Conservation (phyloP, 2,113 vertebrate species). For the Colistium nudipinnis region DNA sequence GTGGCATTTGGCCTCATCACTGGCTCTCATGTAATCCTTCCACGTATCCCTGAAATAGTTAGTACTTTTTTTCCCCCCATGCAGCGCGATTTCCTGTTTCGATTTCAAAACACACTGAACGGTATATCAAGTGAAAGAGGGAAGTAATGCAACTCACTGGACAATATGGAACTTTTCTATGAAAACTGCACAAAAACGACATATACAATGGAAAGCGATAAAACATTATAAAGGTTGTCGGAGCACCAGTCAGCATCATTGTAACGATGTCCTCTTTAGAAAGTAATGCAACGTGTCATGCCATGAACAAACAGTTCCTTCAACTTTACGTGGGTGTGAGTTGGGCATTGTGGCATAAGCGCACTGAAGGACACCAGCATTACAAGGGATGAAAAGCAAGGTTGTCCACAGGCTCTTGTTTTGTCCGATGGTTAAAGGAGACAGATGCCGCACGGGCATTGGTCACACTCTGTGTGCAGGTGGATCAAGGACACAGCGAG, state of each 20-base stretch:
- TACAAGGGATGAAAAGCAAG: slow-evolving; percentile 71
- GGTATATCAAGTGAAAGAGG: neutral
- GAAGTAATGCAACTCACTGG: neutral
- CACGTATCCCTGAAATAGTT: too few species aligned
- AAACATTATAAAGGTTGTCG: neutral
- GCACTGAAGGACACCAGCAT: slow-evolving; percentile 71
- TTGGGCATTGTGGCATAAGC: slow-evolving; percentile 42
- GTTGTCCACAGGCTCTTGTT: slow-evolving; percentile 53
- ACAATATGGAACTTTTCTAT: neutral
- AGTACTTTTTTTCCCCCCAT: too few species aligned
- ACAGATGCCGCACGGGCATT: neutral
- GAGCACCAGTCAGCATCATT: too few species aligned
- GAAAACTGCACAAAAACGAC: neutral
- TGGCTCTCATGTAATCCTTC: too few species aligned
- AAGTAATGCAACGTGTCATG: neutral
- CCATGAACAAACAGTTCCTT: neutral
- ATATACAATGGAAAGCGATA: neutral
- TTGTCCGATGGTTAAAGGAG: slow-evolving; percentile 47
- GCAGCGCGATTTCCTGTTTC: too few species aligned
- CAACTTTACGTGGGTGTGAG: slow-evolving; percentile 25
- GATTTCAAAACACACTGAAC: neutral
- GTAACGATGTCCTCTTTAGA: too few species aligned
- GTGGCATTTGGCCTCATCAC: too few species aligned
- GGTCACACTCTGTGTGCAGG: neutral
- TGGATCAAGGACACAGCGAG: neutral